These are phyloP conservation scores for Pampusana beccarii DNA, from an alignment of 2,113 vertebrate genomes.

Conservation along the genomic window DNA sequence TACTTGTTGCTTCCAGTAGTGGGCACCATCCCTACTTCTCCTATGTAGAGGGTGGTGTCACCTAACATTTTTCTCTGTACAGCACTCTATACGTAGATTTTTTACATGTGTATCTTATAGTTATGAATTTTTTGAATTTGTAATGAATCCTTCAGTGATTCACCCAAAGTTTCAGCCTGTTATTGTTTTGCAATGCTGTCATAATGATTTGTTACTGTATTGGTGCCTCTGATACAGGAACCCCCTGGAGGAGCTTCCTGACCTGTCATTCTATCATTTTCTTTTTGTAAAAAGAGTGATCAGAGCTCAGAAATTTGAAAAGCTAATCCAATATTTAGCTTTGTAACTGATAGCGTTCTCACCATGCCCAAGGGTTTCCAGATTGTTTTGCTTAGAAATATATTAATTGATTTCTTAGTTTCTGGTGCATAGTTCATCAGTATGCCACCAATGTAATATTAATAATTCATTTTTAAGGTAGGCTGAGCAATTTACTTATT, in stretches of 20 bases:
- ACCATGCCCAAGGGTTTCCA: neutral
- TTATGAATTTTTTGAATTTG: neutral
- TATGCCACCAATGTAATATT: neutral
- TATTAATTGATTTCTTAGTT: neutral
- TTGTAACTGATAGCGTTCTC: neutral
- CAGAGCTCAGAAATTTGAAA: neutral
- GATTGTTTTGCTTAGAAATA: neutral
- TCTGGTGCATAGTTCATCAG: neutral
- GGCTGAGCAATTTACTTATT: neutral
- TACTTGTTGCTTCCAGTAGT: neutral
- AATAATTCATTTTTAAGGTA: neutral
- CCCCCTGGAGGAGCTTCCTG: neutral
- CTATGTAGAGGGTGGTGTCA: neutral
- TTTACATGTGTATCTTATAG: neutral
- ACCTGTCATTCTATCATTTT: neutral
- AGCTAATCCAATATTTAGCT: neutral
- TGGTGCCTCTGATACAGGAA: neutral
- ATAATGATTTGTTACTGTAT: conserved; percentile 14
- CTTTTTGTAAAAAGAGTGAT: neutral
- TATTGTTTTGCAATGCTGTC: neutral
- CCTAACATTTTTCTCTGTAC: neutral
- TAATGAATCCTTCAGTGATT: neutral
- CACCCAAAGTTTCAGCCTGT: neutral
- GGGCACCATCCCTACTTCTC: neutral
- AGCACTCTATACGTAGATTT: neutral